Base-by-base conservation (phyloP, 23 tunicate species). In the Ascidia mentula region DNA sequence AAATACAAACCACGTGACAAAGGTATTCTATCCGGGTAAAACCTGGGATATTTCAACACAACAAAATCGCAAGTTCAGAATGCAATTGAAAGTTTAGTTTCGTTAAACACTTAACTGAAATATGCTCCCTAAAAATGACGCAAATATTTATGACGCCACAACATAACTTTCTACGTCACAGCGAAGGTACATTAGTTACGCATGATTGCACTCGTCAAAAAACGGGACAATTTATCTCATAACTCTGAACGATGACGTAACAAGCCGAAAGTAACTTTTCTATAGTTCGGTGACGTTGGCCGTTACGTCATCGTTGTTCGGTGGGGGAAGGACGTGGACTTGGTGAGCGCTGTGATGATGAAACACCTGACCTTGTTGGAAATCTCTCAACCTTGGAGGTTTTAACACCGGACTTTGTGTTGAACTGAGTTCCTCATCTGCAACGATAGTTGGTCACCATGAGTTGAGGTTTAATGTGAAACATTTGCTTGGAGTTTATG, bases 401-500 rank as follows among this genome's bases (percentile, higher is more conserved):
- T 93, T 93, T 0, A 93, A 75, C 20, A 93, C 98, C 7, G 98
- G 98, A 37, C 98, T 93, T 39, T 93, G 87, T 13, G 98, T 93
- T 32, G 92, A 82, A 69, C 98, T 84, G 40, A 88, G 40, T 28
- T 79, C 60, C 40, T 93, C 98, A 40, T 93, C 98, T 93, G 86
- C 7, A 53, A 60, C 31, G 18, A 37, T 17, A 32, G 13, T 5
- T 5, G 13, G 24, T 5, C 65, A 1, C 13, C 28, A 3, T 6
- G 12, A 1, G 65, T 53, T 53, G 13, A 3, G 65, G 13, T 6
- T 5, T 53, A 5, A 9, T 42, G 12, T 9, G 53, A 42, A 9
- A 42, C 15, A 9, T n/a, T n/a, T n/a, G n/a, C n/a, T n/a, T n/a
- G n/a, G n/a, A n/a, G n/a, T n/a, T n/a, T 42, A 42, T 42, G 15